Evolutionary conservation across 2,113 vertebrate species (phyloP).

Genomic region (Sturnus vulgaris): DNA sequence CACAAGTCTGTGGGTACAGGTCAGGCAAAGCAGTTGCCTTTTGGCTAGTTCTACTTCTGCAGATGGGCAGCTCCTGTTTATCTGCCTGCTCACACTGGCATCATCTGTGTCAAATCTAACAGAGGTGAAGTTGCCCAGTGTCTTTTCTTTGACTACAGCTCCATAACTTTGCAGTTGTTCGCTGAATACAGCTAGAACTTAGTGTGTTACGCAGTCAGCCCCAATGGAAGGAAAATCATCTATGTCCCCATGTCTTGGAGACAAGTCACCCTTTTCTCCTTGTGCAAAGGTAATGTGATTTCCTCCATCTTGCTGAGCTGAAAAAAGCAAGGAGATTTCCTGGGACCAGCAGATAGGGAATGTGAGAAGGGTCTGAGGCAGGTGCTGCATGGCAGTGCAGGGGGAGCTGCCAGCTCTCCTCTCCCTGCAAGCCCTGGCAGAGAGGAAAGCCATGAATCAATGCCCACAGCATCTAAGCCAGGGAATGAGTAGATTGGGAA

Average conservation of each 20-base stretch:
- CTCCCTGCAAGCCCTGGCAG: rapidly evolving
- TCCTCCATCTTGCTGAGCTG: background rate
- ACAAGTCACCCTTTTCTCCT: background rate
- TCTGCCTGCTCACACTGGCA: rapidly evolving
- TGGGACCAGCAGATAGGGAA: background rate
- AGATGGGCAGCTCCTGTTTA: background rate
- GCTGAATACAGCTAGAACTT: background rate
- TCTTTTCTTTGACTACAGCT: background rate
- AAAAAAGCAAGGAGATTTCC: background rate
- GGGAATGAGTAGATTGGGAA: background rate
- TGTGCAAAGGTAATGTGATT: background rate
- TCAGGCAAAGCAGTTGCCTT: background rate
- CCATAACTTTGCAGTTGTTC: background rate
- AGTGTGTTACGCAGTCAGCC: rapidly evolving
- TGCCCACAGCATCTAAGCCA: background rate
- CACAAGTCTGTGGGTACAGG: background rate
- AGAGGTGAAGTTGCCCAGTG: rapidly evolving
- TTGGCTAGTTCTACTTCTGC: background rate
- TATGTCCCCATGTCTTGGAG: background rate
- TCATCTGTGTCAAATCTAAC: background rate
- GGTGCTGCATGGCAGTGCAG: background rate
- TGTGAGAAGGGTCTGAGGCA: rapidly evolving
- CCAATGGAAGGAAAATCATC: background rate
- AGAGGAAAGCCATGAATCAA: background rate
- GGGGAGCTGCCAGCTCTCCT: background rate